These are phyloP conservation scores for Diplolepis rosae DNA, from an alignment of 2,888 invertebrate genomes.

Conservation along the genomic window DNA sequence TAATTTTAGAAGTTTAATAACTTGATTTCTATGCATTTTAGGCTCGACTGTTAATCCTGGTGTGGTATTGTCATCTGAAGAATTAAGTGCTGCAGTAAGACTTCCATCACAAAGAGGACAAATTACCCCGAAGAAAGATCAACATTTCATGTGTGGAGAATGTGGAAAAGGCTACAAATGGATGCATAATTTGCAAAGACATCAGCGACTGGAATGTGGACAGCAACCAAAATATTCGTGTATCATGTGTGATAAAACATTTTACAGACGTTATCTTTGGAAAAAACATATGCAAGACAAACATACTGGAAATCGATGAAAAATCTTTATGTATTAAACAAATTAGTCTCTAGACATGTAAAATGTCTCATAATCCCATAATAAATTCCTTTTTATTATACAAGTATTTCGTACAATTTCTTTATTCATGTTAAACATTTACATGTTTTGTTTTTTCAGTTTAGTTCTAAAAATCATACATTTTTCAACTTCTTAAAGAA, in stretches of 20 bases:
- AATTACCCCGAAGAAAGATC: constrained; percentile 48
- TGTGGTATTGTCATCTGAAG: neutral
- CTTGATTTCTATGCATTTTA: neutral
- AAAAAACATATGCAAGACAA: constrained; percentile 72
- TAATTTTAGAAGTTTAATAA: neutral
- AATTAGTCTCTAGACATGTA: too few species aligned
- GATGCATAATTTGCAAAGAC: constrained; percentile 70
- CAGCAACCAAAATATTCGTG: constrained; percentile 68
- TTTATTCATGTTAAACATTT: too few species aligned
- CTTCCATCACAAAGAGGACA: constrained; percentile 41
- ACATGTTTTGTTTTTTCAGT: too few species aligned
- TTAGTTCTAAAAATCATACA: too few species aligned
- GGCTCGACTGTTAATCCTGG: neutral
- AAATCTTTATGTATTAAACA: neutral
- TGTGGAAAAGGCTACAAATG: constrained; percentile 73
- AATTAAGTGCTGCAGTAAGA: neutral
- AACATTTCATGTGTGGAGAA: constrained; percentile 68
- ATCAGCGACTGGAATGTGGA: constrained; percentile 73
- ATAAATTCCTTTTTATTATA: too few species aligned
- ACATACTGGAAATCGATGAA: constrained; percentile 57
- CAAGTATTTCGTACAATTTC: too few species aligned
- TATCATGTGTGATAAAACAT: constrained; percentile 64
- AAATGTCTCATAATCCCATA: too few species aligned
- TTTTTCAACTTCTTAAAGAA: too few species aligned
- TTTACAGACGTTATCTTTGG: constrained; percentile 75